These are phyloP conservation scores for Lichenostomus cassidix DNA, from an alignment of 2,113 vertebrate genomes.

Conservation along the genomic window DNA sequence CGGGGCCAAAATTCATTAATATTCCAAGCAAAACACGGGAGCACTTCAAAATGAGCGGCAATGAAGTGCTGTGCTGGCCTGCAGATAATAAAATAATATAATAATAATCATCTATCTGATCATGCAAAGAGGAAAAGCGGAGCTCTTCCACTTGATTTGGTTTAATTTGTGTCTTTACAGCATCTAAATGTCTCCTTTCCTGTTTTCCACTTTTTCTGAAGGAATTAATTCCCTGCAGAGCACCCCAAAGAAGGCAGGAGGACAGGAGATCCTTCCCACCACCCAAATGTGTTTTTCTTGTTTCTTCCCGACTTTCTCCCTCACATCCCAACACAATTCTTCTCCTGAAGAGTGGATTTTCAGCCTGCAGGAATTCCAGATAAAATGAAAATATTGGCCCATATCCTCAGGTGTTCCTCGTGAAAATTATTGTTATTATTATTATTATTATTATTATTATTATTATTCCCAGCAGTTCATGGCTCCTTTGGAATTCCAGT, in stretches of 20 bases:
- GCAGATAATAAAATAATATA: not conserved
- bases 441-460: constrained; percentile 74
- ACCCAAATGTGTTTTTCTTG: not conserved
- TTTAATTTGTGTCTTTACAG: not conserved
- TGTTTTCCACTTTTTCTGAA: not conserved
- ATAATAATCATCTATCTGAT: not conserved
- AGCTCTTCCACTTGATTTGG: not conserved
- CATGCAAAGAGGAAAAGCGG: not conserved
- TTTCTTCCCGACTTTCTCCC: not conserved
- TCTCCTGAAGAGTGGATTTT: not conserved
- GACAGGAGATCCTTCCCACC: not conserved
- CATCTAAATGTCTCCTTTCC: not conserved
- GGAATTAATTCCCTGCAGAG: not conserved
- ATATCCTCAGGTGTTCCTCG: constrained; percentile 63
- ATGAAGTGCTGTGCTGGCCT: not conserved
- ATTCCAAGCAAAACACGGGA: not conserved
- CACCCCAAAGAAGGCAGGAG: not conserved
- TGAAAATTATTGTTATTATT: constrained; percentile 72
- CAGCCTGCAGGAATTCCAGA: constrained; percentile 34
- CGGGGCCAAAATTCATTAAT: not conserved
- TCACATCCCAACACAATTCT: not conserved
- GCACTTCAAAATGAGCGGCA: not conserved
- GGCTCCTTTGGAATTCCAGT: constrained; percentile 76
- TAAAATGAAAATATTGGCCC: constrained; percentile 59
- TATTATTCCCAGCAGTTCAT: constrained; percentile 71